Conservation (phyloP, 2,888 invertebrate genomes). For the Antitype chi region DNA sequence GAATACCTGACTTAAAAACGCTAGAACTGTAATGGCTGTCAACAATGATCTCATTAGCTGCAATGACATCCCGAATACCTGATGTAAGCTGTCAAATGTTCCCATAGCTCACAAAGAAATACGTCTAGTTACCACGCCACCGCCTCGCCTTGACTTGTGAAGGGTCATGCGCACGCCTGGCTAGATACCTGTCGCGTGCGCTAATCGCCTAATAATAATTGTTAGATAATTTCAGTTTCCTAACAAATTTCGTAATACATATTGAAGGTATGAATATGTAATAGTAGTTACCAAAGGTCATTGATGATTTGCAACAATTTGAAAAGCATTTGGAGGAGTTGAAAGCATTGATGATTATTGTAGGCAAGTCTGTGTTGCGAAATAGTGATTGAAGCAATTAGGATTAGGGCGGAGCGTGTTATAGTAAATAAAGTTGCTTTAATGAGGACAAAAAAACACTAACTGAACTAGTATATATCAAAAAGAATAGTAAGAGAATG, state of each 20-base stretch:
- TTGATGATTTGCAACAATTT: slow-evolving; percentile 68
- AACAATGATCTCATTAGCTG: not conserved
- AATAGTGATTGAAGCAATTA: slow-evolving; percentile 36
- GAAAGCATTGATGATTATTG: slow-evolving; percentile 34
- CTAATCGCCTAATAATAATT: slow-evolving; percentile 62
- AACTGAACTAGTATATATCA: slow-evolving; percentile 1
- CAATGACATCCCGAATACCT: slow-evolving; percentile 14
- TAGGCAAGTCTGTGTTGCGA: slow-evolving; percentile 38
- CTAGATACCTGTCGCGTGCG: slow-evolving; percentile 65
- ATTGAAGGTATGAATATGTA: slow-evolving; percentile 54
- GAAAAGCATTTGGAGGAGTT: slow-evolving; percentile 42
- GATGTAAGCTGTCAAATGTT: slow-evolving; percentile 33
- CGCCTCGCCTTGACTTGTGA: slow-evolving; percentile 82
- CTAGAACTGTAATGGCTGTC: slow-evolving; percentile 5
- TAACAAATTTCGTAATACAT: slow-evolving; percentile 56
- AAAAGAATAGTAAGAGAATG: slow-evolving; percentile 1
- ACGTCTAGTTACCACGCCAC: slow-evolving; percentile 43
- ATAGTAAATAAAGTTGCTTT: not conserved
- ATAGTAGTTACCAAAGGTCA: slow-evolving; percentile 64
- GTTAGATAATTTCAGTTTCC: slow-evolving; percentile 56
- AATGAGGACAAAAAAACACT: slow-evolving; percentile 1
- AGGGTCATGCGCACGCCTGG: slow-evolving; percentile 76
- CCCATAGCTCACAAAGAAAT: slow-evolving; percentile 49
- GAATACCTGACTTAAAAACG: slow-evolving; percentile 8
- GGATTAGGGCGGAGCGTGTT: not conserved